A percentile compares a stretch with the other conserved stretches of the same genome.
Conservation (phyloP, 1,140 invertebrate genomes). For the Tetramorium parvispinum region DNA sequence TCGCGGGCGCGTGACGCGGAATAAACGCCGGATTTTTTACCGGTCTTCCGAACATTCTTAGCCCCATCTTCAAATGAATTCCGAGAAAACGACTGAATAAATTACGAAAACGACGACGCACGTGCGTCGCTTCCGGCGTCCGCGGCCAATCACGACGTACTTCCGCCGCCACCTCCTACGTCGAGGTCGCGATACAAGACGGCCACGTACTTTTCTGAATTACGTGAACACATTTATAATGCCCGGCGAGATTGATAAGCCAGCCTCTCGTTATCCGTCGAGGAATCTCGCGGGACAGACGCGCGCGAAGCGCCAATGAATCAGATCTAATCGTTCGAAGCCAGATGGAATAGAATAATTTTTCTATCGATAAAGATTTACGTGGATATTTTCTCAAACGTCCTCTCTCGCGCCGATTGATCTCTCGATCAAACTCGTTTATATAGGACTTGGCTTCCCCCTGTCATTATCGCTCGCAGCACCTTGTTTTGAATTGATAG, state of each 20-base stretch:
- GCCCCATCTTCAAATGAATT: constrained; percentile 60
- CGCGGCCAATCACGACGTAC: constrained; percentile 67
- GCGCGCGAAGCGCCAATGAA: background rate
- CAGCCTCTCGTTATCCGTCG: background rate
- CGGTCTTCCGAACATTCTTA: constrained; percentile 15
- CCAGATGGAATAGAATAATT: background rate
- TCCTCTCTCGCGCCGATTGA: background rate
- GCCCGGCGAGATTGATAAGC: constrained; percentile 64
- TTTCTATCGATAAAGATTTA: background rate
- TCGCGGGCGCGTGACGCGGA: background rate
- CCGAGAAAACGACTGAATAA: constrained; percentile 67
- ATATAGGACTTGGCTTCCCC: background rate
- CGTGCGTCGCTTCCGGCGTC: constrained; percentile 74
- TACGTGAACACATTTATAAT: constrained; percentile 73
- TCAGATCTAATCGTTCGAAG: background rate
- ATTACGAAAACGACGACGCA: constrained; percentile 71
- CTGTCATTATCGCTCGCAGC: background rate
- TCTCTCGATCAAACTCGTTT: background rate
- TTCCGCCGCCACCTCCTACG: constrained; percentile 56
- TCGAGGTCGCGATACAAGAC: constrained; percentile 61
- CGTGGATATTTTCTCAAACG: background rate
- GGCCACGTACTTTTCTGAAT: constrained; percentile 71
- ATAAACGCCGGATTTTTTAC: background rate
- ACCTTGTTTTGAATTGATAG: constrained; percentile 24
- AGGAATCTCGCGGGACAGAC: constrained; percentile 22